Evolutionary conservation across 2,113 vertebrate genomes (phyloP), one percentile per base, ranked within the genome.

Genomic region (Macaca nemestrina): DNA sequence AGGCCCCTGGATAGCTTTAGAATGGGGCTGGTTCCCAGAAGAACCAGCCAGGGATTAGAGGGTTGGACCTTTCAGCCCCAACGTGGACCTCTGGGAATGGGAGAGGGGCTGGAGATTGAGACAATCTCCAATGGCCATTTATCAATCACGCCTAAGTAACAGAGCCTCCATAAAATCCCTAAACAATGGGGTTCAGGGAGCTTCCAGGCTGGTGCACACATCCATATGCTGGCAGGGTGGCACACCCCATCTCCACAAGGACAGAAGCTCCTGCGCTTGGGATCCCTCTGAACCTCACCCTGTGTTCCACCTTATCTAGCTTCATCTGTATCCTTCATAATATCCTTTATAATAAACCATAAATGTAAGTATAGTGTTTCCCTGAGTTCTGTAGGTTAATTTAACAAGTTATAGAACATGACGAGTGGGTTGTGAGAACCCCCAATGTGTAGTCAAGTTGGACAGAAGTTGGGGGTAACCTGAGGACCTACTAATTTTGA

Each of bases 171-270:
- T 16, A 23, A 10, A 43, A 23, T 1, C 35, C 48, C 1, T 40
- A 30, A 79, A 12, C 22, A 48, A 0, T 32, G 43, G 45, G 32
- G n/a, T 27, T 13, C n/a, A 7, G n/a, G 12, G n/a, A 35, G 5
- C n/a, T 43, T 70, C 38, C 12, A 14, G 38, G 30, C 2, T n/a
- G 38, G 30, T 40, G 50, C 45, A 70, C 38, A 35, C 30, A 27
- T n/a, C 20, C 38, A 13, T 8, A 1, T 18, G 30, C 67, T 11
- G 4, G 50, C 13, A 72, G n/a, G 13, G 8, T 57, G 8, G 12
- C 1, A 0, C 12, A 1, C 25, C 8, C 8, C 18, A 55, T 11
- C 20, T 59, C 52, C 45, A 25, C 9, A 22, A 27, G 20, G 20
- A 8, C 16, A 11, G 45, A 30, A 27, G 9, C 10, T 76, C 25